phyloP scores from a whole-genome alignment of 2,113 vertebrate genomes.

The Lampris incognitus region DNA sequence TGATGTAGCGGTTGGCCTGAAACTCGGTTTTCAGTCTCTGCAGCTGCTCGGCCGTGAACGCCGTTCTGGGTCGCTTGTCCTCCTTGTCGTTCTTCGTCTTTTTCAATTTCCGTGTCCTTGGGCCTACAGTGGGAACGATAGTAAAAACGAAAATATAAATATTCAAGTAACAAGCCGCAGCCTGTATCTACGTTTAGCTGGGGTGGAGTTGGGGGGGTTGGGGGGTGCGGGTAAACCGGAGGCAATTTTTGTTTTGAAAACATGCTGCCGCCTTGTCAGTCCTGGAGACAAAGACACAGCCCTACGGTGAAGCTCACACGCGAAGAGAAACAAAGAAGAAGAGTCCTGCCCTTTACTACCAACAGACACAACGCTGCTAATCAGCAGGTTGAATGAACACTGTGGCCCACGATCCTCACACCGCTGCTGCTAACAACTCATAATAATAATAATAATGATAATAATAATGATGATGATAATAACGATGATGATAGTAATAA shows the following conservation, averaged over 20 bases:
- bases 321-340: too few relatives aligned
- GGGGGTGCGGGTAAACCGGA: too few relatives aligned
- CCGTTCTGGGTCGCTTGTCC: constrained; percentile 89
- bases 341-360: too few relatives aligned
- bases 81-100: constrained; percentile 88
- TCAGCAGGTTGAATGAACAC: too few relatives aligned
- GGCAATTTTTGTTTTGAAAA: too few relatives aligned
- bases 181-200: too few relatives aligned
- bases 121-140: constrained; percentile 85
- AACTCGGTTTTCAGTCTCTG: constrained; percentile 89
- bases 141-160: constrained; percentile 70
- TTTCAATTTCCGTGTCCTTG: constrained; percentile 94
- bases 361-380: too few relatives aligned
- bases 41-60: constrained; percentile 91
- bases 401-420: too few relatives aligned
- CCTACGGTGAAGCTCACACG: too few relatives aligned
- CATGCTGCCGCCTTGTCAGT: too few relatives aligned
- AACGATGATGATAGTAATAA: not conserved
- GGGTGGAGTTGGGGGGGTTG: too few relatives aligned
- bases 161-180: constrained; percentile 39
- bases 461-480: not conserved
- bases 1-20: constrained; percentile 89
- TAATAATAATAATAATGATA: not conserved
- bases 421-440: not conserved
- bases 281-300: too few relatives aligned